Evolutionary conservation across 1,140 invertebrate species (phyloP).

Genomic region (Chelonus insularis): DNA sequence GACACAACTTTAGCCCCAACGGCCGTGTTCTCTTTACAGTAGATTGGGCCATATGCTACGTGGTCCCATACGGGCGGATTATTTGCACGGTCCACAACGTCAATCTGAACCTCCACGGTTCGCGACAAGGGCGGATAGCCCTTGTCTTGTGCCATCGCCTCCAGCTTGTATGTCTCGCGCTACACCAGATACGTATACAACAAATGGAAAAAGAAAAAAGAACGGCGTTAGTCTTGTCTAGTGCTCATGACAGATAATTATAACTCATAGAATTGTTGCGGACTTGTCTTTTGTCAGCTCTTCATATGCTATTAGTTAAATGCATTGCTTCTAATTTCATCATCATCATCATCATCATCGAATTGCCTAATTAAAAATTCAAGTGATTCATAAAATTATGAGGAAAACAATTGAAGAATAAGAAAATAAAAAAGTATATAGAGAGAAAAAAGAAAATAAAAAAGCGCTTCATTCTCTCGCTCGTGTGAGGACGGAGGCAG

Average conservation of each 20-base stretch:
- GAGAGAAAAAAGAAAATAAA: slow-evolving; percentile 22
- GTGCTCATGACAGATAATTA: slow-evolving; percentile 33
- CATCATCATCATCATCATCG: slow-evolving; percentile 6
- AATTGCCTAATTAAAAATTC: background rate
- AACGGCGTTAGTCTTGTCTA: slow-evolving; percentile 63
- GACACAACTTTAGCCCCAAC: slow-evolving; percentile 95
- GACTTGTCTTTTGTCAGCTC: slow-evolving; percentile 14
- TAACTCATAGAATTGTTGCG: slow-evolving; percentile 25
- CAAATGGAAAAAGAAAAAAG: slow-evolving; percentile 70
- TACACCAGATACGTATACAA: slow-evolving; percentile 60
- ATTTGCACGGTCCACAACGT: slow-evolving; percentile 95
- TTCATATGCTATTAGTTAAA: too few species aligned
- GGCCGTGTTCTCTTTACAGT: slow-evolving; percentile 94
- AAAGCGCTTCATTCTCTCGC: slow-evolving; percentile 28
- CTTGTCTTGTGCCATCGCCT: slow-evolving; percentile 95
- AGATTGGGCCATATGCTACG: slow-evolving; percentile 92
- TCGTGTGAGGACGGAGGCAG: slow-evolving; percentile 44
- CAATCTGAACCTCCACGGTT: slow-evolving; percentile 95
- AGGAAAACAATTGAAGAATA: background rate
- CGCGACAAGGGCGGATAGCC: slow-evolving; percentile 89
- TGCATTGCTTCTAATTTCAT: background rate
- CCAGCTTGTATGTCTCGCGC: slow-evolving; percentile 96
- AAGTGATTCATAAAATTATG: too few species aligned
- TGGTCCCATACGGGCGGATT: slow-evolving; percentile 97
- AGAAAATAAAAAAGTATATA: slow-evolving; percentile 33